Base-by-base conservation (phyloP, 64 coral and sea anemone genomes). In the Actinia equina region DNA sequence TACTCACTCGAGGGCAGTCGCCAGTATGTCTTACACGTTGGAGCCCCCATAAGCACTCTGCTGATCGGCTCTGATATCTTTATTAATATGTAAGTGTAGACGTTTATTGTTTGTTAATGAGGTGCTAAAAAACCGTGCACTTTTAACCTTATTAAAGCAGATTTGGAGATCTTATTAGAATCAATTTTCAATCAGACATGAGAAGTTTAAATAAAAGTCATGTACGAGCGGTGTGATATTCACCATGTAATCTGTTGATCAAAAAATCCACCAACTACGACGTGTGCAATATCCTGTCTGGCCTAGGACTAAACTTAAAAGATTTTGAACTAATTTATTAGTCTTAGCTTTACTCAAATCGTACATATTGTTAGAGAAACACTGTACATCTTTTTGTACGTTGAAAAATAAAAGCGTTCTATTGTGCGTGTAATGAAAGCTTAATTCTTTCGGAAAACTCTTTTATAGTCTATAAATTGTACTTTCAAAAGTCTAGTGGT, bases 1-100 rank as follows among this genome's bases (percentile, higher is more conserved):
- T 3, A 74, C 20, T 26, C 26, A 74, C 27, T 74, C 25, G 27
- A 74, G 26, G 12, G 69, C 27, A 74, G 69, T 74, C 69, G 69
- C 69, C 69, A 74, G 23, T 74, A 41, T 74, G 69, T 74, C 69
- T 74, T 74, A 41, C 69, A 41, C 69, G 69, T 74, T 74, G 69
- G 69, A 74, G 69, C 69, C 69, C 63, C 69, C 69, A 30, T 74
- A 74, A 74, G 42, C 12, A 74, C 69, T 42, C 25, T 30, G 5
- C 69, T 74, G 69, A 74, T 74, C 69, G n/a, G 69, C 23, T 30
- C 1, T 74, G 69, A 74, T 74, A 74, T 74, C 23, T 41, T 14
- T 3, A 74, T 74, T 74, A 41, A 10, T 37, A 74, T 74, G 26
- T 30, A 74, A 74, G 69, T 74, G 69, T 11, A 25, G 25, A 14